Evolutionary conservation across 2,888 invertebrate genomes (phyloP).

Genomic region (Hydropsyche betteni): DNA sequence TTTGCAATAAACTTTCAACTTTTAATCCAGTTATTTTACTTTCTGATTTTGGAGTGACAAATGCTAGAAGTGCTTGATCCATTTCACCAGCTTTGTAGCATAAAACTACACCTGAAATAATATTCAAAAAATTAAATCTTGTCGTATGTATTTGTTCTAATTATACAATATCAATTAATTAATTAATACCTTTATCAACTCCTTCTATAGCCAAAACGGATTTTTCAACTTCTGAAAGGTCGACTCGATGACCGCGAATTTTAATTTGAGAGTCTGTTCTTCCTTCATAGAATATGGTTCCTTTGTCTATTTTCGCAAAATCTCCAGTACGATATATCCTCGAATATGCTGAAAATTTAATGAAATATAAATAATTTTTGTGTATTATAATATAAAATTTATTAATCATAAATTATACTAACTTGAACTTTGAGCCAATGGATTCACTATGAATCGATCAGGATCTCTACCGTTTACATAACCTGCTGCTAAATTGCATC

Average conservation of each 20-base stretch:
- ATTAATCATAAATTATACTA: conserved; percentile 48
- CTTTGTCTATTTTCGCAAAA: conserved; percentile 77
- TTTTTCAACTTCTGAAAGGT: conserved; percentile 84
- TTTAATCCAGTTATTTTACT: conserved; percentile 66
- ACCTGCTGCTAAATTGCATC: conserved; percentile 80
- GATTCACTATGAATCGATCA: conserved; percentile 79
- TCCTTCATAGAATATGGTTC: conserved; percentile 79
- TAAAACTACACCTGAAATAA: conserved; percentile 70
- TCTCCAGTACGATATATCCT: conserved; percentile 87
- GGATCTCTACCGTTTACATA: conserved; percentile 81
- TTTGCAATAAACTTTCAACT: conserved; percentile 72
- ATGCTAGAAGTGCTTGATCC: conserved; percentile 77
- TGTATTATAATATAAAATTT: background rate
- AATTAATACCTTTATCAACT: conserved; percentile 78
- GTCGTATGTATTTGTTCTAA: background rate
- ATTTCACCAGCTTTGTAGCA: conserved; percentile 81
- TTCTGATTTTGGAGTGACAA: conserved; percentile 65
- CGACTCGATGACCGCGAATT: conserved; percentile 86
- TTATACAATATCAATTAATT: conserved; percentile 35
- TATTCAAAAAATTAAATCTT: no score
- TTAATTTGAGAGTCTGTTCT: conserved; percentile 87
- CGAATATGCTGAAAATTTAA: conserved; percentile 67
- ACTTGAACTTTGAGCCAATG: conserved; percentile 67
- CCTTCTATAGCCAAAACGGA: conserved; percentile 71
- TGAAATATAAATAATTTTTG: background rate